Evolutionary conservation across 2,888 invertebrate genomes (phyloP), one percentile per base, ranked within the genome.

Genomic region (Philonicus albiceps): DNA sequence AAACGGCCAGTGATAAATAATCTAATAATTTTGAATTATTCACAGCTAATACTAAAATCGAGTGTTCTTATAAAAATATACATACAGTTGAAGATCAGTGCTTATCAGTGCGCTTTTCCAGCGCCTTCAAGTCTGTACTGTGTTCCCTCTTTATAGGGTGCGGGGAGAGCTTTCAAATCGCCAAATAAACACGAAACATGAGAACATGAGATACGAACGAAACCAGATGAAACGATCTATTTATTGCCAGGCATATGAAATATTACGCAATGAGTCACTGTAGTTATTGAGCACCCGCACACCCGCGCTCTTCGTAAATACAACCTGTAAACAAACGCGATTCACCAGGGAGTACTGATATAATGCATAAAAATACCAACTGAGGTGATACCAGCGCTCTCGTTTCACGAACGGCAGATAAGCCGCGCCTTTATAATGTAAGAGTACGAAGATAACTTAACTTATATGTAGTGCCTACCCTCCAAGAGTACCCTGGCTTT

Each of bases 191-290:
- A 74, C n/a, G 74, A 34, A 37, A 74, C 19, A 34, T 31, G 34
- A 74, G 16, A 30, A 30, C 73, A 27, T 86, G 86, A 87, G 87
- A 86, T 64, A 86, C 84, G 87, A 43, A 86, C 84, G 87, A 43
- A 88, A 83, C 86, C 87, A 87, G 87, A 87, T 80, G 76, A 84
- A 86, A 88, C 81, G 83, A 80, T 53, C 27, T 49, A 49, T 80
- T 80, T 49, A 80, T 80, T 80, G 80, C 49, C 43, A 80, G 40
- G 43, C 34, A 22, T 64, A 64, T 76, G 40, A 76, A 76, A 76
- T 80, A 80, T 80, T 80, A 49, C 53, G 43, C 43, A 80, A 80
- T 80, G 80, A 80, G 16, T 80, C 80, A 80, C 43, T 43, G 27
- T 53, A 80, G 49, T 53, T 49, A 30, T 80, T 49, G 31, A 74